Evolutionary conservation across 2,797 vertebrate species (phyloP).

Genomic region (Myiotriccus ornatus): DNA sequence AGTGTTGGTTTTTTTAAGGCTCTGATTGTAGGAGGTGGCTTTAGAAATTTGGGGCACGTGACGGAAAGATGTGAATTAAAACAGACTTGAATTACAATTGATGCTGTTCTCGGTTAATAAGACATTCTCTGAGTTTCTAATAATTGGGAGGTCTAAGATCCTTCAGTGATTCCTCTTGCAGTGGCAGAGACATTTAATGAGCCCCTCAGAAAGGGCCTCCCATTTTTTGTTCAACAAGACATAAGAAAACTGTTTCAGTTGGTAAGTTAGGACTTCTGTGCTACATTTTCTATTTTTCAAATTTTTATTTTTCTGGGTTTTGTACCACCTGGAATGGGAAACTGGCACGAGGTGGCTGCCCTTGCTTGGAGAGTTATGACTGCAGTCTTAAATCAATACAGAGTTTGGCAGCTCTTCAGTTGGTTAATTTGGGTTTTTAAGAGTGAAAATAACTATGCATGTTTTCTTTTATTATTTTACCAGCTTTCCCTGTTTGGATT

Average conservation of each 20-base stretch:
- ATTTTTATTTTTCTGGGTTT: neutral
- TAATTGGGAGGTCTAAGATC: neutral
- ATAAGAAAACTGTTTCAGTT: neutral
- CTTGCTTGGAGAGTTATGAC: neutral
- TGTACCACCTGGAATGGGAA: neutral
- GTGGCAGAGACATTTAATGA: neutral
- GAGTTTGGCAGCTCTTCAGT: no score
- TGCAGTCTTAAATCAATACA: neutral
- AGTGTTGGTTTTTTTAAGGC: neutral
- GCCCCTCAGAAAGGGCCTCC: neutral
- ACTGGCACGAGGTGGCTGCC: neutral
- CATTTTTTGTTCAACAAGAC: neutral
- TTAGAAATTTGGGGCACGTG: neutral
- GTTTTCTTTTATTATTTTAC: neutral
- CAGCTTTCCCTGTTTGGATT: neutral
- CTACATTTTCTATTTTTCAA: neutral
- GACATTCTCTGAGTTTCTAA: neutral
- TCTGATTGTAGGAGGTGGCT: neutral
- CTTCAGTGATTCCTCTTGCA: neutral
- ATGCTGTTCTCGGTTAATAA: neutral
- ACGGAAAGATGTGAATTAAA: neutral
- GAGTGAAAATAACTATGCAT: neutral
- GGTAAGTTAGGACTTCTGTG: neutral
- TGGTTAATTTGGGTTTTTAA: neutral
- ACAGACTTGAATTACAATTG: neutral